Conservation (phyloP, 2,113 vertebrate species). For the Heterochromis multidens region DNA sequence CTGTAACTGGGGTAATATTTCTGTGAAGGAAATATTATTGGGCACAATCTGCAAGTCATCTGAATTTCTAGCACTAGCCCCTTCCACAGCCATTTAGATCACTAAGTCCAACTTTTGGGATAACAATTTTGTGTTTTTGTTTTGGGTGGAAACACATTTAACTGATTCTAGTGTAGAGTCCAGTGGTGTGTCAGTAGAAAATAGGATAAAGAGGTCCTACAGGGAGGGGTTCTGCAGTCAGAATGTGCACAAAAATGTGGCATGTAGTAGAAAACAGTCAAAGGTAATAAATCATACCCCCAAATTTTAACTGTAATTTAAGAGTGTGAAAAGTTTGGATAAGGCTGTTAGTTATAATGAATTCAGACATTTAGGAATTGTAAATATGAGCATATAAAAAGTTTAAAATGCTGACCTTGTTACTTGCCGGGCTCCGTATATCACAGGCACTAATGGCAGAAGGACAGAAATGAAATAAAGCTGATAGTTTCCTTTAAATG, state of each 20-base stretch:
- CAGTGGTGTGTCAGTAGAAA: neutral
- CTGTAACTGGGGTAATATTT: neutral
- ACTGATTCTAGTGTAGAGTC: neutral
- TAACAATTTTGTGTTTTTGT: fast-evolving
- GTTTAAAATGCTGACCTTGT: neutral
- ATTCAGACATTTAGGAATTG: neutral
- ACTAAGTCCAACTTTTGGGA: neutral
- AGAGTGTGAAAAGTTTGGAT: neutral
- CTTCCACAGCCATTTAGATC: neutral
- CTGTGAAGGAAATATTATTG: neutral
- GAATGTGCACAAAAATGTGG: neutral
- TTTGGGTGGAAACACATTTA: no score
- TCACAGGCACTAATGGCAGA: slow-evolving; percentile 8
- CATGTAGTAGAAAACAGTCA: neutral
- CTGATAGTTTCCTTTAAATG: neutral
- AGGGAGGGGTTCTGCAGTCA: neutral
- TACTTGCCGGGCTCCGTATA: neutral
- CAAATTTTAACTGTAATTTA: neutral
- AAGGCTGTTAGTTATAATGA: neutral
- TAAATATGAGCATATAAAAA: neutral
- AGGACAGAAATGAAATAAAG: neutral
- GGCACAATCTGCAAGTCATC: neutral
- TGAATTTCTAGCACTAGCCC: fast-evolving
- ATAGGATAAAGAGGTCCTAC: neutral
- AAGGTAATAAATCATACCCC: neutral